Base-by-base conservation (phyloP, 2,113 vertebrate species). In the Falco punctatus region DNA sequence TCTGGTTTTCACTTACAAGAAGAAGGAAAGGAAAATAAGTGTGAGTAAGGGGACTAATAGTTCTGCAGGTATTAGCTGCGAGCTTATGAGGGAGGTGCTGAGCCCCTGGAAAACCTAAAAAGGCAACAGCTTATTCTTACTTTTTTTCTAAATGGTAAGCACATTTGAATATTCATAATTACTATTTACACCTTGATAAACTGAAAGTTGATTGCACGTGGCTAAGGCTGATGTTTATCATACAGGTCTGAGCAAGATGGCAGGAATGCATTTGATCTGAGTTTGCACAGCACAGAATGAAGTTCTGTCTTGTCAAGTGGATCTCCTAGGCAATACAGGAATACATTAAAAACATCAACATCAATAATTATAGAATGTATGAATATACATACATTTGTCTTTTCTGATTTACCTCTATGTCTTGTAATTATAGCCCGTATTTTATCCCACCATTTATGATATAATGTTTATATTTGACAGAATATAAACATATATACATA, bases 251-350 rank as follows among this genome's bases (percentile, higher is more conserved):
- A 96, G 84, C 84, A 96, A 81, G 84, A 82, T 87, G 81, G 78
- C 78, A 91, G 78, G 93, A 95, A 96, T 97, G 90, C 32, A 94
- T 94, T 97, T 97, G 94, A 94, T 96, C 90, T 91, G 84, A 91
- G 26, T 91, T 85, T 92, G 46, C 85, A 96, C 42, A 94, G 89
- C 70, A 87, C 19, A 91, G 85, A 75, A 85, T 65, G 11, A 79
- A 90, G 73, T 87, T 94, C 62, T 87, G 52, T 92, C 93, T 89
- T 94, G 57, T 93, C 84, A 91, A 51, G 35, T 1, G 8, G n/a
- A 54, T 79, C 91, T 90, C 35, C 57, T 62, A 24, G 67, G 57
- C 49, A 72, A 11, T 81, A 28, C 9, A 67, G 69, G 28, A 70
- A 71, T 69, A 54, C 19, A 51, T 77, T 85, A 65, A 92, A 86